A percentile compares a stretch with the other conserved stretches of the same genome.
These are phyloP conservation scores for Agrotis exclamationis DNA, from an alignment of 2,888 invertebrate genomes.

Conservation along the genomic window DNA sequence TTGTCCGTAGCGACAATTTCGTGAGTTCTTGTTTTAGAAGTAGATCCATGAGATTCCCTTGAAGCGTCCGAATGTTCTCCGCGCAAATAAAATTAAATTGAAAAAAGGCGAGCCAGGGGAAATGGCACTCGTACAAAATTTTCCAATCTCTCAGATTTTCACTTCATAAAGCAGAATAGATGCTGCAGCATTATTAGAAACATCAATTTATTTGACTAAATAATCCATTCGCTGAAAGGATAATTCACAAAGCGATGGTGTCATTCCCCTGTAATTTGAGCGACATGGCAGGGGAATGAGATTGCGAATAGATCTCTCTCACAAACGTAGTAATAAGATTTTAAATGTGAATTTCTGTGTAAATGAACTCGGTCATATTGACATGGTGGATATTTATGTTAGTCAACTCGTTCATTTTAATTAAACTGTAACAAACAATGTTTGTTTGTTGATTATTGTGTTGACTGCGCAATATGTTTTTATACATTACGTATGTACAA, in stretches of 20 bases:
- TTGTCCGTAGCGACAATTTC: conserved; percentile 16
- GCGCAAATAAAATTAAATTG: conserved; percentile 63
- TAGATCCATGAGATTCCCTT: conserved; percentile 25
- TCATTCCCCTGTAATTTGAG: conserved; percentile 77
- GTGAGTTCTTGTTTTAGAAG: conserved; percentile 37
- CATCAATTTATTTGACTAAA: conserved; percentile 75
- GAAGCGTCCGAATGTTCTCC: conserved; percentile 32
- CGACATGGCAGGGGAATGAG: conserved; percentile 72
- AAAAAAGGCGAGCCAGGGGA: conserved; percentile 44
- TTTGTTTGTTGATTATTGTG: conserved; percentile 57
- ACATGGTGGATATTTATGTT: conserved; percentile 69
- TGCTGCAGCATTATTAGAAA: conserved; percentile 66
- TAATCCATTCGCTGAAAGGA: conserved; percentile 75
- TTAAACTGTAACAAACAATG: conserved; percentile 61
- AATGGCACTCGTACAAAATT: conserved; percentile 46
- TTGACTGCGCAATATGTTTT: conserved; percentile 11
- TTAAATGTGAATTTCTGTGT: conserved; percentile 83
- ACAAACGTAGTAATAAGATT: conserved; percentile 82
- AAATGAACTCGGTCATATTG: conserved; percentile 78
- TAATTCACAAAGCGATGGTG: conserved; percentile 74
- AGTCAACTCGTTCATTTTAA: conserved; percentile 62
- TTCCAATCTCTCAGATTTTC: conserved; percentile 67
- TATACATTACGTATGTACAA: not conserved
- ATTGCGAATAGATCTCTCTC: conserved; percentile 66
- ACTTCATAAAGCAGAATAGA: conserved; percentile 71